Evolutionary conservation across 2,888 invertebrate genomes (phyloP).

Genomic region (Chydorus sphaericus): DNA sequence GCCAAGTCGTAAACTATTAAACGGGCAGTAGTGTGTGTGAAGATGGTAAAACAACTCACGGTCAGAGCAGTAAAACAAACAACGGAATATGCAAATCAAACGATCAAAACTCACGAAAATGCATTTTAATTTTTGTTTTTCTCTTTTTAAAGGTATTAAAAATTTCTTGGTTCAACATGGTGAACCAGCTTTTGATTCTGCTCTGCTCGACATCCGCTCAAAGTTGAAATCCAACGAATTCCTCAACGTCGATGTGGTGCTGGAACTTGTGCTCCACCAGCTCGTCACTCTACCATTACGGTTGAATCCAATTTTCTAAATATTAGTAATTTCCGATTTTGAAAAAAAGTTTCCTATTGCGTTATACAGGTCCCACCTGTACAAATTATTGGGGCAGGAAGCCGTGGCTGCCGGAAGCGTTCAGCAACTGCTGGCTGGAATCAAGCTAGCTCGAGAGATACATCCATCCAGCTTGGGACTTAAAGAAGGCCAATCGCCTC

Average conservation of each 20-base stretch:
- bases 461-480: conserved; percentile 1
- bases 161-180: conserved; percentile 94
- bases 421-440: conserved; percentile 5
- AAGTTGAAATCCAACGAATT: conserved; percentile 78
- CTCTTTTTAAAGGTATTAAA: too few relatives aligned
- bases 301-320: not conserved
- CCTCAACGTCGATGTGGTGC: conserved; percentile 83
- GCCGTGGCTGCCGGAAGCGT: conserved; percentile 5
- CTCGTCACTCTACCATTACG: conserved; percentile 7
- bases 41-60: too few relatives aligned
- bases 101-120: too few relatives aligned
- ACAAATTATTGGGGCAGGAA: conserved; percentile 4
- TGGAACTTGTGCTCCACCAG: conserved; percentile 79
- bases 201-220: conserved; percentile 50
- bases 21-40: too few relatives aligned
- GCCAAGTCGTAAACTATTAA: too few relatives aligned
- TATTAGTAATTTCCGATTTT: not conserved
- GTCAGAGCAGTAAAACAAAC: too few relatives aligned
- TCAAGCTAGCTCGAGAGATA: conserved; percentile 6
- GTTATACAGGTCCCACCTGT: conserved; percentile 1
- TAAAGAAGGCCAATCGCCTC: conserved; percentile 29
- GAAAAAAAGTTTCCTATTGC: too few relatives aligned
- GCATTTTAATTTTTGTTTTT: too few relatives aligned
- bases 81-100: too few relatives aligned
- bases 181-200: conserved; percentile 77